phyloP scores from a whole-genome alignment of 2,797 vertebrate species.

The Astyanax mexicanus region DNA sequence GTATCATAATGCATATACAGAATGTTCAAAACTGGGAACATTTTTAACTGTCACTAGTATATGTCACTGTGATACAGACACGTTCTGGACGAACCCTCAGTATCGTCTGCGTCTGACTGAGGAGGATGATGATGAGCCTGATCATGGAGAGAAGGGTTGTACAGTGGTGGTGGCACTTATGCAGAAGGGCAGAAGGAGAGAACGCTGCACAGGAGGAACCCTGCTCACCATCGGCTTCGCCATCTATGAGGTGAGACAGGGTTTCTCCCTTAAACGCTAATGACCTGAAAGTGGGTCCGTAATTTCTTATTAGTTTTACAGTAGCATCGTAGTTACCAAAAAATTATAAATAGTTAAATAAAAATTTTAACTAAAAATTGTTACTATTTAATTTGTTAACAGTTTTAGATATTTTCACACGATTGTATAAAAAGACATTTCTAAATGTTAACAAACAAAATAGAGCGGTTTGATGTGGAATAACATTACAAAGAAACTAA shows the following conservation, averaged over 20 bases:
- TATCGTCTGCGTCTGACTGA: conserved; percentile 91
- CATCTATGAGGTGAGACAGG: conserved; percentile 88
- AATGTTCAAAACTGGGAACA: too few relatives aligned
- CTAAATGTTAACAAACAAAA: neutral
- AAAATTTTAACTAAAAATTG: too few relatives aligned
- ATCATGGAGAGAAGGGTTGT: conserved; percentile 85
- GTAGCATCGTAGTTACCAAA: too few relatives aligned
- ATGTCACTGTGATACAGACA: conserved; percentile 80
- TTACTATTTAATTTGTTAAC: neutral
- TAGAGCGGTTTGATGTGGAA: too few relatives aligned
- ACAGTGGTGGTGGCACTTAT: conserved; percentile 95
- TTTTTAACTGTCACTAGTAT: too few relatives aligned
- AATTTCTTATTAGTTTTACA: neutral
- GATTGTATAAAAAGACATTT: neutral
- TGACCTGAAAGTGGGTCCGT: neutral
- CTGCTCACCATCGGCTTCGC: conserved; percentile 95
- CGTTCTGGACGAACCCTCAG: conserved; percentile 99
- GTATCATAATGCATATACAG: neutral
- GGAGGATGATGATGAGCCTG: conserved; percentile 91
- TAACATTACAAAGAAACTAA: too few relatives aligned
- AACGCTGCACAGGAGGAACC: conserved; percentile 85
- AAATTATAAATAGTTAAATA: too few relatives aligned
- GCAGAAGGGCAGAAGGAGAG: conserved; percentile 95
- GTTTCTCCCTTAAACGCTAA: neutral
- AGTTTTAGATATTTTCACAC: neutral